Base-by-base conservation (phyloP, 1,140 invertebrate genomes). In the Choristoneura fumiferana region DNA sequence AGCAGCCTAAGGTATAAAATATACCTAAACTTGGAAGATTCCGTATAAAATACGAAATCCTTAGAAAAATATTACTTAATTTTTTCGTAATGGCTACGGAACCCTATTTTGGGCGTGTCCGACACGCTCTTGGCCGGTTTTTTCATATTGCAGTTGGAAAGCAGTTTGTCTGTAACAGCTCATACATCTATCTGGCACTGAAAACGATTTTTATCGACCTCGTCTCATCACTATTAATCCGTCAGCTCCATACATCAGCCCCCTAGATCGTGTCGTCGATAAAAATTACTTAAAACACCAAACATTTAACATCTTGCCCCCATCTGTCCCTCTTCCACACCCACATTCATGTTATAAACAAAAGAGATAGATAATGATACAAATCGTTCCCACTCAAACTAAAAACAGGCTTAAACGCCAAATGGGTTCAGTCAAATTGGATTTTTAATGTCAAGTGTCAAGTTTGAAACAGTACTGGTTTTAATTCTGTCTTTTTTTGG, bases 241-340 rank as follows among this genome's bases (percentile, higher is more conserved):
- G 77, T 79, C 81, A 78, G 67, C 76, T 83, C 75, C 80, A 87
- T 88, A 83, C 74, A 81, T 88, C 82, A 88, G 69, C 54, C 81
- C 78, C 76, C 64, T 76, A 59, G 85, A 88, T 88, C 74, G 85
- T 87, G 85, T 88, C 84, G 74, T 81, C 77, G 85, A 88, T 88
- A 87, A 87, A 85, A 85, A 88, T 87, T 85, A 88, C 85, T 88
- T 88, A 88, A 87, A 86, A 84, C 84, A 84, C 85, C 79, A 84
- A 84, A 81, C 84, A 84, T 88, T 88, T 87, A 87, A 85, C 82
- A 79, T 81, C 57, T 64, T 74, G 77, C 76, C 81, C 73, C 78
- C 62, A 61, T 37, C 69, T 55, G 36, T 83, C 76, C 56, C 67
- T 65, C 22, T 82, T 76, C 8, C 67, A 64, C 77, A 38, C 45